A percentile compares a stretch with the other conserved stretches of the same genome.
phyloP scores from a whole-genome alignment of 2,888 invertebrate genomes.

The Neria commutata region DNA sequence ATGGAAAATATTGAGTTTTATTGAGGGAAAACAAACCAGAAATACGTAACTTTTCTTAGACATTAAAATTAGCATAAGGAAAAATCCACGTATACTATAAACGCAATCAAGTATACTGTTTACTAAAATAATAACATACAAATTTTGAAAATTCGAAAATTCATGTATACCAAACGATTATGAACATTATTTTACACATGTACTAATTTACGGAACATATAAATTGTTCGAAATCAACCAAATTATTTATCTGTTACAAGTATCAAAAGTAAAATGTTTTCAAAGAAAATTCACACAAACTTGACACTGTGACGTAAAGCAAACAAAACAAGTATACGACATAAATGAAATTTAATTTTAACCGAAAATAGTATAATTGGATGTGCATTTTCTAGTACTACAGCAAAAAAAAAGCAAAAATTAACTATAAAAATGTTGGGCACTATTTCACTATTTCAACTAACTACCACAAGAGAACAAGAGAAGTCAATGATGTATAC shows the following conservation, averaged over 20 bases:
- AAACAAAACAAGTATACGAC: conserved; percentile 36
- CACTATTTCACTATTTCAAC: too few relatives aligned
- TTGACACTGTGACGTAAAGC: conserved; percentile 4
- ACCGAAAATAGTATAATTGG: too few relatives aligned
- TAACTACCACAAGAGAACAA: too few relatives aligned
- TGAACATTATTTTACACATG: too few relatives aligned
- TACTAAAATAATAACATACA: too few relatives aligned
- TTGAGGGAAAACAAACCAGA: conserved; percentile 17
- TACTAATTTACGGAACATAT: too few relatives aligned
- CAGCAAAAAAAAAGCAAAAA: too few relatives aligned
- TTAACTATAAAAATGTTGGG: too few relatives aligned
- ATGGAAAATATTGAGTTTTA: conserved; percentile 1
- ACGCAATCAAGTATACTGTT: conserved; percentile 23
- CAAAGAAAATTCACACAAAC: conserved; percentile 1
- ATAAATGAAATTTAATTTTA: conserved; percentile 35
- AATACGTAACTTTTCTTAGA: conserved; percentile 30
- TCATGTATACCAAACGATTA: conserved; percentile 21
- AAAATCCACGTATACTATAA: too few relatives aligned
- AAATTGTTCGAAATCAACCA: neutral
- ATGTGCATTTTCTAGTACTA: too few relatives aligned
- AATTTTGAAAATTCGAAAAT: conserved; percentile 11
- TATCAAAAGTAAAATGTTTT: neutral
- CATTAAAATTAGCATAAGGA: conserved; percentile 13
- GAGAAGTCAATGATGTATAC: neutral
- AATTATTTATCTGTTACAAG: too few relatives aligned